These are phyloP conservation scores for Cygnus atratus DNA, from an alignment of 2,113 vertebrate species.

Conservation along the genomic window DNA sequence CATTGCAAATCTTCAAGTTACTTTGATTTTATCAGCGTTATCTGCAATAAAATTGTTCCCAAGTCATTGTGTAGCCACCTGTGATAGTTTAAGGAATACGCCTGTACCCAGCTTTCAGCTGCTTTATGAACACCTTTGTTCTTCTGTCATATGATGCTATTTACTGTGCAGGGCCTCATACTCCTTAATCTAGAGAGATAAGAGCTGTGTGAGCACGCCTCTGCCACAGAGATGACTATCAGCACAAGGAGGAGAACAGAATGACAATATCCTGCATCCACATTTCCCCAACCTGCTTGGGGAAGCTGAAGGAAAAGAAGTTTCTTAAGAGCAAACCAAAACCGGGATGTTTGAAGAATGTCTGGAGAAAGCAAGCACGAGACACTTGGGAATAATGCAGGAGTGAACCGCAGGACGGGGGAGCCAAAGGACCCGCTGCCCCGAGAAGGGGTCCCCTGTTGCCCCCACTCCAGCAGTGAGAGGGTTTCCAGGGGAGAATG, in stretches of 20 bases:
- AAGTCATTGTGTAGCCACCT: background rate
- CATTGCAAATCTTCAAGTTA: background rate
- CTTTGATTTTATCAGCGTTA: background rate
- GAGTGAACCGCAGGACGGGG: background rate
- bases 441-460: background rate
- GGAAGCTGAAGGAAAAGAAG: background rate
- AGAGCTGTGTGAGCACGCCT: background rate
- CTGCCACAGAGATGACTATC: background rate
- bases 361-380: background rate
- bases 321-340: background rate
- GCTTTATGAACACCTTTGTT: background rate
- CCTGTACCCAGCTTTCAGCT: fast-evolving
- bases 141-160: fast-evolving
- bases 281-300: background rate
- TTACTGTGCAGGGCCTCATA: background rate
- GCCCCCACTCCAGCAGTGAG: background rate
- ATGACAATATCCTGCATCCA: background rate
- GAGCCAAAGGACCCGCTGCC: background rate
- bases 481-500: background rate
- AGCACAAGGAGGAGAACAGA: background rate
- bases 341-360: background rate
- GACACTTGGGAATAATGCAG: no score
- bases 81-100: background rate
- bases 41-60: background rate
- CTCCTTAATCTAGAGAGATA: background rate